Percentiles rank a stretch among this genome's conserved stretches.
Evolutionary conservation across 2,113 vertebrate species (phyloP).

Genomic region (Paedocypris sp.): DNA sequence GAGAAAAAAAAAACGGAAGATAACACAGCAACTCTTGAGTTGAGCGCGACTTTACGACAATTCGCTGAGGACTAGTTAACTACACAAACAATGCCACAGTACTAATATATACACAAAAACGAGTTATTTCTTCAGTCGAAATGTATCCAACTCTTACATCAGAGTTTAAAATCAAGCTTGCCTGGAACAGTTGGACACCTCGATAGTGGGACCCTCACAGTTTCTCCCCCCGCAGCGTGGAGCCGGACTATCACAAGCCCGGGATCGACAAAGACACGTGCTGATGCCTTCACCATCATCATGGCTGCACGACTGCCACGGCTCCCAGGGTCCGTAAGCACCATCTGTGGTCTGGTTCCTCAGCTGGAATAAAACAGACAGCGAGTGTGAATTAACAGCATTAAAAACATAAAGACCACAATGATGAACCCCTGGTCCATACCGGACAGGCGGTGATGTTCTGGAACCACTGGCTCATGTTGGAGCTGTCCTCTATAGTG

Average conservation of each 20-base stretch:
- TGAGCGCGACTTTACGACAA: no score
- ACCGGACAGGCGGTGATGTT: slow-evolving; percentile 93
- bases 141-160: no score
- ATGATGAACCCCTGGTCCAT: slow-evolving; percentile 40
- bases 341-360: slow-evolving; percentile 83
- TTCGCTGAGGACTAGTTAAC: no score
- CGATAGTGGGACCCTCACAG: slow-evolving; percentile 80
- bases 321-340: slow-evolving; percentile 76
- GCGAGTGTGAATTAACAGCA: background rate
- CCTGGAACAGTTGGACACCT: slow-evolving; percentile 95
- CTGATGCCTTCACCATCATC: slow-evolving; percentile 80
- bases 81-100: no score
- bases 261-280: slow-evolving; percentile 80
- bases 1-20: no score
- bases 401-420: slow-evolving; percentile 16
- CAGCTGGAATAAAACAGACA: slow-evolving; percentile 55
- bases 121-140: no score
- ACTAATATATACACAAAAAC: no score
- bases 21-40: no score
- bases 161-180: no score
- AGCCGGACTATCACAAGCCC: slow-evolving; percentile 77
- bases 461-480: slow-evolving; percentile 97
- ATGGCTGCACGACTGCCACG: slow-evolving; percentile 88
- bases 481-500: slow-evolving; percentile 88
- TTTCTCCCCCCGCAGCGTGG: slow-evolving; percentile 78